These are phyloP conservation scores for Lydus trimaculatus DNA, from an alignment of 2,888 invertebrate species.

Conservation along the genomic window DNA sequence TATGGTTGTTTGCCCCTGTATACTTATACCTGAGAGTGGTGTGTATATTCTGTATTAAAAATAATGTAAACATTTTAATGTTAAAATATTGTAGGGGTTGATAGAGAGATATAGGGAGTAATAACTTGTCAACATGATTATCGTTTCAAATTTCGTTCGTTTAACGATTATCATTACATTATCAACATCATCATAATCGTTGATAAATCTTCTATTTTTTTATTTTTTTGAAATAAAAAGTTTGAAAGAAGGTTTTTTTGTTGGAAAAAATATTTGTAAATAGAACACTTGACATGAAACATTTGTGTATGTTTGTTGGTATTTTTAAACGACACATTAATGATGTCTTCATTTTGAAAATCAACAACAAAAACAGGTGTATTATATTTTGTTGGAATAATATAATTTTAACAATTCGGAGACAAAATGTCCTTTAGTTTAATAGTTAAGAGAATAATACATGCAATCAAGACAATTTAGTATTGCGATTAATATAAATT, in stretches of 20 bases:
- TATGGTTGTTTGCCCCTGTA: not conserved
- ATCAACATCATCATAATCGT: not conserved
- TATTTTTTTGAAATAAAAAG: not conserved
- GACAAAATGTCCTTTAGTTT: not conserved
- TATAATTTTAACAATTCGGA: not conserved
- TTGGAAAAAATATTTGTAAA: no score
- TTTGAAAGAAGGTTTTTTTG: no score
- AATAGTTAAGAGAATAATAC: not conserved
- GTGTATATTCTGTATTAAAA: not conserved
- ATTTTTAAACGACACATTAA: not conserved
- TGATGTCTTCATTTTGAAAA: not conserved
- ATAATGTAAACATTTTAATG: conserved; percentile 5
- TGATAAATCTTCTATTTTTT: not conserved
- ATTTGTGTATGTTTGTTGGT: not conserved
- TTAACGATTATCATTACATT: not conserved
- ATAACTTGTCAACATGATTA: conserved; percentile 9
- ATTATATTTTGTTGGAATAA: not conserved
- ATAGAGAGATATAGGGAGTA: not conserved
- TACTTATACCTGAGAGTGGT: not conserved
- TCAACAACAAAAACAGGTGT: not conserved
- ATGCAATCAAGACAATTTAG: conserved; percentile 7
- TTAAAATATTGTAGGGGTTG: conserved; percentile 4
- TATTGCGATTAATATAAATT: conserved; percentile 6
- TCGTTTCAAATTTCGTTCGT: conserved; percentile 7
- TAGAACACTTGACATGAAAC: not conserved